Percentiles rank a stretch among this genome's conserved stretches.
Conservation (phyloP, 2,797 vertebrate genomes). For the Strix occidentalis region DNA sequence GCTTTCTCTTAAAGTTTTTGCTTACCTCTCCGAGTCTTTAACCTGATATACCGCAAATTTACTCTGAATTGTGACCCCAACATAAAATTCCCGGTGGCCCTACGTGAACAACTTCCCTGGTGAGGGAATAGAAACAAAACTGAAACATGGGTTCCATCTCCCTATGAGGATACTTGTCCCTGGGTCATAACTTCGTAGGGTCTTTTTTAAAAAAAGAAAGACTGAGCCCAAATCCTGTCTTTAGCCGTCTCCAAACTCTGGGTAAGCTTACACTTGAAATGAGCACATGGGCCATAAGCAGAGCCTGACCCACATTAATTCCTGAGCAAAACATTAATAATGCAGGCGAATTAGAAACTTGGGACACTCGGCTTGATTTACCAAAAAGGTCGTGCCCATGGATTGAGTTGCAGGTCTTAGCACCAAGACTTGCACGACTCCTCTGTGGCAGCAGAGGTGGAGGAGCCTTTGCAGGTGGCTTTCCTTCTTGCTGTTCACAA, state of each 20-base stretch:
- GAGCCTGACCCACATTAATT: background rate
- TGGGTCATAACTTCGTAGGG: background rate
- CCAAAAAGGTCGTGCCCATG: background rate
- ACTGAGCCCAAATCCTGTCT: background rate
- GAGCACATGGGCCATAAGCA: background rate
- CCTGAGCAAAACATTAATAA: slow-evolving; percentile 41
- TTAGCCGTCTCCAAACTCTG: background rate
- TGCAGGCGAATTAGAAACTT: slow-evolving; percentile 43
- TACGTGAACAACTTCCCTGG: background rate
- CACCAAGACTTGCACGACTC: background rate
- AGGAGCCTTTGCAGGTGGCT: background rate
- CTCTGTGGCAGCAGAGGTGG: background rate
- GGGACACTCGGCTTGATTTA: background rate
- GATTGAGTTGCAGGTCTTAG: slow-evolving; percentile 31
- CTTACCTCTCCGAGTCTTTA: background rate
- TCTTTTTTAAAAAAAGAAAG: background rate
- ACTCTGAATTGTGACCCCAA: background rate
- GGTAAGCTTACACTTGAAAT: background rate
- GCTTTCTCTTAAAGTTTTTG: background rate
- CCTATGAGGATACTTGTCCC: background rate
- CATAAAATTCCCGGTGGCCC: background rate
- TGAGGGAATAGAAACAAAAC: background rate
- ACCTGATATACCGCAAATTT: background rate
- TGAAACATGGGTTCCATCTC: background rate
- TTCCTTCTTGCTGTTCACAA: background rate